phyloP scores from a whole-genome alignment of 2,888 invertebrate genomes.

The Loripinus fragilis region DNA sequence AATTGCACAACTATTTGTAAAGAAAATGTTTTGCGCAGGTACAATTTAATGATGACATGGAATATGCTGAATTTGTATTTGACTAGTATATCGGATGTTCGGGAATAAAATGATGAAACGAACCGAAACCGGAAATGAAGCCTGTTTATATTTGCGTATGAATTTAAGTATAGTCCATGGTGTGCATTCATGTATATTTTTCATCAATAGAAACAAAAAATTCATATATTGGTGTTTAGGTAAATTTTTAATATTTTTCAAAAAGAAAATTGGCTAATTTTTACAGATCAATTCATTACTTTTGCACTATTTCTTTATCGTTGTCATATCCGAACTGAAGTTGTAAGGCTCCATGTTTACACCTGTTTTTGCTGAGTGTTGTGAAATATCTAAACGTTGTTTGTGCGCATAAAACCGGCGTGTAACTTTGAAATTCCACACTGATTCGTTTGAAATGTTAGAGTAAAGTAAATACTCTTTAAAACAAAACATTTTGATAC shows the following conservation, averaged over 20 bases:
- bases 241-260: no score
- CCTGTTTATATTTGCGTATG: no score
- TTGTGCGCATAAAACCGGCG: constrained; percentile 3
- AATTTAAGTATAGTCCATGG: no score
- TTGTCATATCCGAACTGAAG: background rate
- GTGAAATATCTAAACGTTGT: constrained; percentile 10
- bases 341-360: background rate
- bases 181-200: no score
- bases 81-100: constrained; percentile 4
- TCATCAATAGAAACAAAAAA: no score
- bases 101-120: constrained; percentile 1
- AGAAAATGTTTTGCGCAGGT: no score
- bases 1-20: no score
- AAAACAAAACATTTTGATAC: background rate
- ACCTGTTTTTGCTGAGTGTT: constrained; percentile 8
- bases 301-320: background rate
- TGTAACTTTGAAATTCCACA: background rate
- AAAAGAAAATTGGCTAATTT: no score
- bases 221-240: no score
- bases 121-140: no score
- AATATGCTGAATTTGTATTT: background rate
- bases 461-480: background rate
- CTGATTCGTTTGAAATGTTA: background rate
- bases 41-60: background rate
- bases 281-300: background rate